phyloP scores from a whole-genome alignment of 2,113 vertebrate species.

The Pollimyrus isidori region DNA sequence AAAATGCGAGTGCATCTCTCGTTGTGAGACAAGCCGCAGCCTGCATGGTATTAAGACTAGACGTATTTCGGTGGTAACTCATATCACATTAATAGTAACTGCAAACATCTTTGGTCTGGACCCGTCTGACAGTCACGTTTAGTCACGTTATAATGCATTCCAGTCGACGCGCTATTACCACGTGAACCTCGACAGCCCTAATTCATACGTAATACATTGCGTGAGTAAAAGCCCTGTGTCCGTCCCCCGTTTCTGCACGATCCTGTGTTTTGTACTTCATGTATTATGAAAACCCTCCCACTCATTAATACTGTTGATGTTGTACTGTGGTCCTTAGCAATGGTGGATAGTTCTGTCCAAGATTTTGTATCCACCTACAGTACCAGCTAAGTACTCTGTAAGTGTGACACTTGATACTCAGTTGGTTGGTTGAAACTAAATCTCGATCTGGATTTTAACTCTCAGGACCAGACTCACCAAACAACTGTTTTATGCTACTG shows the following conservation, averaged over 20 bases:
- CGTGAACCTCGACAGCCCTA: no score
- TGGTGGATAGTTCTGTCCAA: background rate
- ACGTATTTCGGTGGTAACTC: no score
- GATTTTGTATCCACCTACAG: background rate
- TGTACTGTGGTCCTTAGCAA: background rate
- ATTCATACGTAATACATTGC: background rate
- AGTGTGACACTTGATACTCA: background rate
- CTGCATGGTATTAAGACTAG: no score
- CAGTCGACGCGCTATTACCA: no score
- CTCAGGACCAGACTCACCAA: background rate
- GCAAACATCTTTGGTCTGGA: no score
- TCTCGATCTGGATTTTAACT: background rate
- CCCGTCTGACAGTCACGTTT: no score
- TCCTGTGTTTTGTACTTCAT: background rate
- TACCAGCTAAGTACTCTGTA: background rate
- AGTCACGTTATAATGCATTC: no score
- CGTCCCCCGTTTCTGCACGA: background rate
- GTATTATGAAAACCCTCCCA: background rate
- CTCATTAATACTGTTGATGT: background rate
- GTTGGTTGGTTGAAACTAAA: background rate
- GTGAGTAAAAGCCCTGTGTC: background rate
- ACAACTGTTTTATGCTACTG: background rate
- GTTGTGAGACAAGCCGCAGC: no score
- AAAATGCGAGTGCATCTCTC: no score
- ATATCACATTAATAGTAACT: no score